Conservation (phyloP, 2,888 invertebrate genomes). For the Kuschelorhynchus macadamiae region DNA sequence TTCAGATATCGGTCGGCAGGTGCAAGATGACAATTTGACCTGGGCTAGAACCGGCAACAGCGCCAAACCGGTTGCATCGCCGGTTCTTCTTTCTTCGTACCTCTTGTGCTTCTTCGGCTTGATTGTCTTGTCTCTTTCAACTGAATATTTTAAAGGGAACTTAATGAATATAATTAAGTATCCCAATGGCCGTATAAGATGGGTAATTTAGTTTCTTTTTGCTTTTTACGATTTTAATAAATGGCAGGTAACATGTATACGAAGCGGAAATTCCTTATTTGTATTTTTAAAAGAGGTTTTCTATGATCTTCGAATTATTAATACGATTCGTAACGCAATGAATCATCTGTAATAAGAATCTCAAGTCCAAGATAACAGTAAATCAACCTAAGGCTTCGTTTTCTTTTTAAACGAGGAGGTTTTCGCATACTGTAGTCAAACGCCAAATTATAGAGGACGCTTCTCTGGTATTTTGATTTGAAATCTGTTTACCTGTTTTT, state of each 20-base stretch:
- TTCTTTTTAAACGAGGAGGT: no score
- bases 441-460: no score
- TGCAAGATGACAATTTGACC: conserved; percentile 33
- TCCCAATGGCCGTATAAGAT: neutral
- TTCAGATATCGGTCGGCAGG: conserved; percentile 34
- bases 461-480: no score
- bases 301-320: no score
- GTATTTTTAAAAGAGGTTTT: conserved; percentile 16
- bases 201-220: neutral
- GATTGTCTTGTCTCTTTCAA: conserved; percentile 14
- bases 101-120: conserved; percentile 9
- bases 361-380: no score
- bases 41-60: conserved; percentile 19
- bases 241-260: no score
- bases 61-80: conserved; percentile 25
- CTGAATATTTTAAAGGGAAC: conserved; percentile 32
- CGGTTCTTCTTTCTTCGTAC: conserved; percentile 27
- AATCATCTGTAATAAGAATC: no score
- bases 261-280: conserved; percentile 10
- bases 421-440: no score
- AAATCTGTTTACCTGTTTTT: no score
- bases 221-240: neutral
- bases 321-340: no score
- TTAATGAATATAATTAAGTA: conserved; percentile 26
- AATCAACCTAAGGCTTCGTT: no score